Evolutionary conservation across 2,888 invertebrate genomes (phyloP).

Genomic region (Lasioglossum malachurum): DNA sequence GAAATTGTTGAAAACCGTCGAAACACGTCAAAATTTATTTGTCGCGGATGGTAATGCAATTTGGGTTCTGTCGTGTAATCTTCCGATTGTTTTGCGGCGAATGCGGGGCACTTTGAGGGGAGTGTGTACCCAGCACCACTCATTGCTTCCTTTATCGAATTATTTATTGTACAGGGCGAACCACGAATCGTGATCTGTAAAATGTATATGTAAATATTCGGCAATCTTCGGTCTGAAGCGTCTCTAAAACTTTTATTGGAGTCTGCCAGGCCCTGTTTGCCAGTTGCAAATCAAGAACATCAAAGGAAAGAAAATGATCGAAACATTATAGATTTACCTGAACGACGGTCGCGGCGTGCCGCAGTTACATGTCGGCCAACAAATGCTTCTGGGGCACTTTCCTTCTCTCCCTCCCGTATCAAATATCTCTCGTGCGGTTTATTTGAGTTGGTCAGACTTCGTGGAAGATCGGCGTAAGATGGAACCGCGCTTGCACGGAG

Average conservation of each 20-base stretch:
- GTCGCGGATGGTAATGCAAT: background rate
- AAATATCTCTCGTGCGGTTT: background rate
- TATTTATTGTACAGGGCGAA: background rate
- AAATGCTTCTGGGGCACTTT: background rate
- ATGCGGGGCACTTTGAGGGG: background rate
- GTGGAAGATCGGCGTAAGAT: background rate
- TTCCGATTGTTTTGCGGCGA: background rate
- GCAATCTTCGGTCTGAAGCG: too few species aligned
- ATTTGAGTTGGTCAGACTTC: slow-evolving; percentile 2
- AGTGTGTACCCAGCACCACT: background rate
- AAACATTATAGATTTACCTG: too few species aligned
- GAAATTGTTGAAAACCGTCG: background rate
- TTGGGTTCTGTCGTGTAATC: background rate
- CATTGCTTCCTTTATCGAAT: background rate
- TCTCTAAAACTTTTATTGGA: too few species aligned
- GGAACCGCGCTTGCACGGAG: background rate
- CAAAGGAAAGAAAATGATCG: too few species aligned
- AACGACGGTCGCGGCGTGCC: too few species aligned
- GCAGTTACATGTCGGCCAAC: background rate
- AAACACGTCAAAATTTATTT: background rate
- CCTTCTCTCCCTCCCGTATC: background rate
- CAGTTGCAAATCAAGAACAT: too few species aligned
- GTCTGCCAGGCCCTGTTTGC: too few species aligned
- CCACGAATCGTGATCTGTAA: too few species aligned
- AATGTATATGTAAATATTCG: too few species aligned